Conservation (phyloP, 1,140 invertebrate species). For the Cotesia chilonis region DNA sequence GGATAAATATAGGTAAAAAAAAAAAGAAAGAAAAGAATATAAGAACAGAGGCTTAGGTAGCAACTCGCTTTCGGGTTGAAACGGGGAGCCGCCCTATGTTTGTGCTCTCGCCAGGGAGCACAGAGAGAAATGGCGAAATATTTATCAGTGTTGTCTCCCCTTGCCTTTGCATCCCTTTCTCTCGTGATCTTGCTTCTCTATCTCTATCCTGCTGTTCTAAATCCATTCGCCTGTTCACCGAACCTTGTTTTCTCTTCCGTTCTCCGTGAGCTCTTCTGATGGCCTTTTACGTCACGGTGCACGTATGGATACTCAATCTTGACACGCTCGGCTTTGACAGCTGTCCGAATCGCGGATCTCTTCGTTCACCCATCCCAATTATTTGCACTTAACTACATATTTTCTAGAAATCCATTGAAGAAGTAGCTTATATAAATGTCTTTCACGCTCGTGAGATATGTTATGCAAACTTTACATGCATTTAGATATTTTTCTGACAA, state of each 20-base stretch:
- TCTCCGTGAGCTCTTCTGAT: constrained; percentile 38
- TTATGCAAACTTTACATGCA: background rate
- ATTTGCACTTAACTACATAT: constrained; percentile 1
- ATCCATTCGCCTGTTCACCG: constrained; percentile 53
- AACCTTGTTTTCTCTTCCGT: constrained; percentile 39
- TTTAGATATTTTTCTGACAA: background rate
- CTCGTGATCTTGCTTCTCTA: constrained; percentile 33
- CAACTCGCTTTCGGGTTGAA: constrained; percentile 47
- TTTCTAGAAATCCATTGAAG: too few relatives aligned
- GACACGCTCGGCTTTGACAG: constrained; percentile 32
- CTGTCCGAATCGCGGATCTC: constrained; percentile 26
- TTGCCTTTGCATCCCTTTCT: constrained; percentile 48
- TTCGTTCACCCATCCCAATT: constrained; percentile 5
- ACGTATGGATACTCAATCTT: constrained; percentile 46
- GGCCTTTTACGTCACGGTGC: constrained; percentile 42
- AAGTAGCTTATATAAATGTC: too few relatives aligned
- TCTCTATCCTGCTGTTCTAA: constrained; percentile 47
- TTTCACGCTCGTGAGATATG: too few relatives aligned
- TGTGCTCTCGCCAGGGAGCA: constrained; percentile 64
- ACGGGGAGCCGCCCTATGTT: constrained; percentile 57
- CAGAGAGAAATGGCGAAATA: constrained; percentile 63
- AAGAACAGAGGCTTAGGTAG: constrained; percentile 50
- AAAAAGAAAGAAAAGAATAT: constrained; percentile 40
- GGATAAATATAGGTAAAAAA: constrained; percentile 36
- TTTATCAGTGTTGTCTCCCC: constrained; percentile 62